Conservation (phyloP, 2,888 invertebrate species). For the Maniola hyperantus region DNA sequence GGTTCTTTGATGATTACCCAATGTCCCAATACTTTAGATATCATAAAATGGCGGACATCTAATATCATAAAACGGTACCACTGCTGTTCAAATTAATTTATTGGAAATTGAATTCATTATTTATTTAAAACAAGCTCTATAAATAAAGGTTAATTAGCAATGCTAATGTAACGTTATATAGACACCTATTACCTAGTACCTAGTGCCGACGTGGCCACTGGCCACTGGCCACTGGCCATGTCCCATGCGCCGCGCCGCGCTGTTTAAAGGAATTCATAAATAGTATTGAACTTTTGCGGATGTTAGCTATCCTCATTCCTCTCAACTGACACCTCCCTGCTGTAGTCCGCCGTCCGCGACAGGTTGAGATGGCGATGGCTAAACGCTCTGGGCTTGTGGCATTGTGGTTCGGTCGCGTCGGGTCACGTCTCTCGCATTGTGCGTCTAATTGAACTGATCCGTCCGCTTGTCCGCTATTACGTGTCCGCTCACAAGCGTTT, state of each 20-base stretch:
- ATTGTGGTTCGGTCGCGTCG: too few species aligned
- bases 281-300: slow-evolving; percentile 3
- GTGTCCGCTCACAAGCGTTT: neutral
- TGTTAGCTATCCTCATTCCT: too few species aligned
- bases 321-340: neutral
- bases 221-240: too few species aligned
- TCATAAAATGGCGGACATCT: neutral
- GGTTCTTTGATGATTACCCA: neutral
- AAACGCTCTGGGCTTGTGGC: too few species aligned
- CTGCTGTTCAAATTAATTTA: neutral
- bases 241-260: too few species aligned
- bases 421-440: too few species aligned
- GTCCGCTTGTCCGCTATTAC: slow-evolving; percentile 2
- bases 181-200: too few species aligned
- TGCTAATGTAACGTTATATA: neutral
- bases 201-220: neutral
- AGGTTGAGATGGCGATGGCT: too few species aligned
- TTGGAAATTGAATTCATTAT: slow-evolving; percentile 1
- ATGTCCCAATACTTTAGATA: neutral
- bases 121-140: slow-evolving; percentile 12
- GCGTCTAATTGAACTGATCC: neutral
- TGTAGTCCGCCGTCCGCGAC: too few species aligned
- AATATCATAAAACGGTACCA: slow-evolving; percentile 1
- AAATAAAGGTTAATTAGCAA: slow-evolving; percentile 10
- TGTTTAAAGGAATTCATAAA: neutral